These are phyloP conservation scores for Merluccius polli DNA, from an alignment of 2,797 vertebrate genomes.

Conservation along the genomic window DNA sequence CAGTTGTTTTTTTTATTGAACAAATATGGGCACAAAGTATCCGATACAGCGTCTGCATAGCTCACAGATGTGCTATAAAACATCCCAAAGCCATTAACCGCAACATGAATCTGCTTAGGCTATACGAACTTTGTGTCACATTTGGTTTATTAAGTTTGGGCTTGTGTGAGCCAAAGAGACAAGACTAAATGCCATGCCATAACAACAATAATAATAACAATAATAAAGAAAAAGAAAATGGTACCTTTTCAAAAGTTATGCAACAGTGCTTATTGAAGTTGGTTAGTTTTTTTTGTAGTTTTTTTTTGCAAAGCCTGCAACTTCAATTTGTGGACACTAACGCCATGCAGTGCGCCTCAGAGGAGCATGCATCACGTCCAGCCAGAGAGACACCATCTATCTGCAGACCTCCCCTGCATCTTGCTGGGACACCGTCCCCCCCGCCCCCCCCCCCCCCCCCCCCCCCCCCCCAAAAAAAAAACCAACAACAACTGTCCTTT, in stretches of 20 bases:
- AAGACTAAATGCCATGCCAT: not conserved
- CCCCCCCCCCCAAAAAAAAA: no score
- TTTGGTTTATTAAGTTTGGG: not conserved
- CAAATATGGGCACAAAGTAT: not conserved
- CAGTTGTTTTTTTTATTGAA: not conserved
- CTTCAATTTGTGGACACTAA: not conserved
- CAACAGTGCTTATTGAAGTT: not conserved
- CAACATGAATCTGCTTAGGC: not conserved
- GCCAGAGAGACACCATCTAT: not conserved
- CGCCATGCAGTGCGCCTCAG: not conserved
- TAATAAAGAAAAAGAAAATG: not conserved
- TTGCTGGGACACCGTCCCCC: not conserved
- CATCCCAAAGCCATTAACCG: not conserved
- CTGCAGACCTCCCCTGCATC: not conserved
- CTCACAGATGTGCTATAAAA: not conserved
- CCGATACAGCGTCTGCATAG: not conserved
- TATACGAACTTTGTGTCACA: not conserved
- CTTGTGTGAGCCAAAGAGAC: not conserved
- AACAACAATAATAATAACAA: not conserved
- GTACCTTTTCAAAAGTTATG: not conserved
- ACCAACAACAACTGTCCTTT: no score
- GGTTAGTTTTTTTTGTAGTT: not conserved
- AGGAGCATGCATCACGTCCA: no score
- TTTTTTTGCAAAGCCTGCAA: not conserved
- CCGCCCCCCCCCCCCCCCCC: no score